Conservation (phyloP, 92 coral and sea anemone species). For the Palythoa grandiflora region DNA sequence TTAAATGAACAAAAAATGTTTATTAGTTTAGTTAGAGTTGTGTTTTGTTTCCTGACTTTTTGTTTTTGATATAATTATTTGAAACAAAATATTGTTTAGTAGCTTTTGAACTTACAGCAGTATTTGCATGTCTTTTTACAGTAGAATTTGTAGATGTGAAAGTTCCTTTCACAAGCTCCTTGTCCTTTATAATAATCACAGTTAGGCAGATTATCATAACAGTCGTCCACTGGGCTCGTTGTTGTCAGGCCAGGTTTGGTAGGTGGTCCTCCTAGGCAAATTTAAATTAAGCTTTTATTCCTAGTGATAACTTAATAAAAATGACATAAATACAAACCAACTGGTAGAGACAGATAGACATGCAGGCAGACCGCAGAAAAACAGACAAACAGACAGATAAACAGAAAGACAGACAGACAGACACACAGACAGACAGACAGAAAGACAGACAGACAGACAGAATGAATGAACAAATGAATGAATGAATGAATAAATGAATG, state of each 20-base stretch:
- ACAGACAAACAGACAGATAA: too few species aligned
- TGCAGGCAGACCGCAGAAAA: too few species aligned
- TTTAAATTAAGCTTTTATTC: too few species aligned
- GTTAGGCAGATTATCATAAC: not conserved
- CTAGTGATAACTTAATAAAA: not conserved
- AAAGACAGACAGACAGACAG: too few species aligned
- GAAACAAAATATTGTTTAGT: not conserved
- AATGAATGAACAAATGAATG: too few species aligned
- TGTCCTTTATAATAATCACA: not conserved
- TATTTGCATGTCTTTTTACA: constrained; percentile 6
- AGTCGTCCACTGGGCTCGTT: not conserved
- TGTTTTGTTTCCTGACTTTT: not conserved
- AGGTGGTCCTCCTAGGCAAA: not conserved
- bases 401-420: too few species aligned
- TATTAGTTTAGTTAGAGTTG: not conserved
- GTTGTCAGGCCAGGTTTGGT: not conserved
- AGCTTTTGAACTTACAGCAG: not conserved
- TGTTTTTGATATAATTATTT: too few species aligned
- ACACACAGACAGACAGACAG: too few species aligned
- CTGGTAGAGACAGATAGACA: not conserved
- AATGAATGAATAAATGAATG: too few species aligned
- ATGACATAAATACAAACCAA: not conserved
- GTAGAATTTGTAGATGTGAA: not conserved
- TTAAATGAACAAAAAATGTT: not conserved
- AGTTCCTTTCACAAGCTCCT: not conserved